phyloP scores from a whole-genome alignment of 2,113 vertebrate genomes.

The Nettapus auritus region DNA sequence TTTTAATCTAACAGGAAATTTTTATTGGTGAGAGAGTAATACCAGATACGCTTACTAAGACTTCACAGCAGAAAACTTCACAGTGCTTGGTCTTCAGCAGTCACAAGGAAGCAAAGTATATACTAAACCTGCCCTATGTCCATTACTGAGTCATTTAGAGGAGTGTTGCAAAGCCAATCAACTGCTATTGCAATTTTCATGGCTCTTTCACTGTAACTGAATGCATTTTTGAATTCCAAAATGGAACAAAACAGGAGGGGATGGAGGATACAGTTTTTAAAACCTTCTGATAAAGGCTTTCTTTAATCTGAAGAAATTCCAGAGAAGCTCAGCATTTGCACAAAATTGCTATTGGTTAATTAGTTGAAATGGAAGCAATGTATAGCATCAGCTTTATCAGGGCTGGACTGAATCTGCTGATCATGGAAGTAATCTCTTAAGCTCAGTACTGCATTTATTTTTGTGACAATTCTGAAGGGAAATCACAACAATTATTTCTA shows the following conservation, averaged over 20 bases:
- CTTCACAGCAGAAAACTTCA: background rate
- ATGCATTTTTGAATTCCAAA: background rate
- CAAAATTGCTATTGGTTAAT: background rate
- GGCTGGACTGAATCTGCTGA: background rate
- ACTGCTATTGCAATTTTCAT: background rate
- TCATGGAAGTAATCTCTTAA: background rate
- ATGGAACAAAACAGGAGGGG: background rate
- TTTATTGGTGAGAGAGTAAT: background rate
- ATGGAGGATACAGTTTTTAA: background rate
- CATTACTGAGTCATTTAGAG: background rate
- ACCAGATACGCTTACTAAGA: background rate
- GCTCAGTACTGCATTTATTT: rapidly evolving
- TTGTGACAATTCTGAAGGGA: background rate
- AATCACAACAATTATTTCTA: background rate
- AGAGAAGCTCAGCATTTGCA: background rate
- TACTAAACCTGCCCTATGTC: background rate
- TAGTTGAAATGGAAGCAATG: background rate
- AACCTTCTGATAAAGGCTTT: background rate
- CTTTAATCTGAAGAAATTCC: background rate
- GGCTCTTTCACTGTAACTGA: background rate
- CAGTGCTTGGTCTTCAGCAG: background rate
- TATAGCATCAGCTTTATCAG: background rate
- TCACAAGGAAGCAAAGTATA: background rate
- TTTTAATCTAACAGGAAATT: background rate
- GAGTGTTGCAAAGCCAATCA: background rate